Conservation (phyloP, 1,140 invertebrate genomes). For the Arion vulgaris region DNA sequence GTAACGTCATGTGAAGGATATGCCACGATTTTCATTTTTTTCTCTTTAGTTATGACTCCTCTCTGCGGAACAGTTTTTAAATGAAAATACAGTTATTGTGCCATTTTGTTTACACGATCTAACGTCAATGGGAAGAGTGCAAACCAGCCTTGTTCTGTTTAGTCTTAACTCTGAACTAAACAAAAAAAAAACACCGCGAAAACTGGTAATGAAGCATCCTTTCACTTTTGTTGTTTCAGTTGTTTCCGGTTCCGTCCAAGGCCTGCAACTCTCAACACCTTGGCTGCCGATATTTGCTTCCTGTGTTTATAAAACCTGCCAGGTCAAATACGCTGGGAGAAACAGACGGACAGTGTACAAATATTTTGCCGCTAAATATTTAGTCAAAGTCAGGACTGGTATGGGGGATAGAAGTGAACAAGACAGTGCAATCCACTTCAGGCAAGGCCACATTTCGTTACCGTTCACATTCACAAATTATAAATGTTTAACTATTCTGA, state of each 20-base stretch:
- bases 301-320: neutral
- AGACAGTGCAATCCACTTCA: neutral
- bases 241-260: slow-evolving; percentile 8
- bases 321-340: neutral
- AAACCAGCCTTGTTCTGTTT: too few relatives aligned
- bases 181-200: too few relatives aligned
- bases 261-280: slow-evolving; percentile 5
- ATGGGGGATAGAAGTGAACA: neutral
- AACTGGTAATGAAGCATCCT: neutral
- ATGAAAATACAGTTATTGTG: too few relatives aligned
- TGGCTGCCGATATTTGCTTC: slow-evolving; percentile 3
- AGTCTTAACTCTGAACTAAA: too few relatives aligned
- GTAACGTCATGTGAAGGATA: too few relatives aligned
- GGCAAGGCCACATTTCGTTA: neutral
- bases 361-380: slow-evolving; percentile 3
- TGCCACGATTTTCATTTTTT: too few relatives aligned
- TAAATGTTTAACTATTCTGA: too few relatives aligned
- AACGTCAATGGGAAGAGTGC: too few relatives aligned
- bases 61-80: too few relatives aligned
- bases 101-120: too few relatives aligned
- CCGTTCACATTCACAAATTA: neutral
- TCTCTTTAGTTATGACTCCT: too few relatives aligned
- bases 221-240: slow-evolving; percentile 1
- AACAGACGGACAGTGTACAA: neutral
- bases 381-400: neutral